phyloP scores from a whole-genome alignment of 2,113 vertebrate genomes.

The Perca schrenkii region DNA sequence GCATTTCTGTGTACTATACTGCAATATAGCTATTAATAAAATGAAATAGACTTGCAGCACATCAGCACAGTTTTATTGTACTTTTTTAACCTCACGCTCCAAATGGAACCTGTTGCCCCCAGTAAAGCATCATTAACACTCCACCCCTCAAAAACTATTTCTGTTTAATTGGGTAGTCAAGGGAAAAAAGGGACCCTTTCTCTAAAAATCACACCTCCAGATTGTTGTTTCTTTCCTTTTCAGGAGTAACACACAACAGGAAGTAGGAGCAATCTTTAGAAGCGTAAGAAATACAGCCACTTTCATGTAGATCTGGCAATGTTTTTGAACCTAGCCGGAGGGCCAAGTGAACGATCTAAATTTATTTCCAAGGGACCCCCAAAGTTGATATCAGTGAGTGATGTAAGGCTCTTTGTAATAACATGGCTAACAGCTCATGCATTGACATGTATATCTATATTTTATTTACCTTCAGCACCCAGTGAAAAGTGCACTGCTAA shows the following conservation, averaged over 20 bases:
- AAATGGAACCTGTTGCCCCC: conserved; percentile 64
- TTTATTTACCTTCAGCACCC: conserved; percentile 57
- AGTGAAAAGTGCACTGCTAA: conserved; percentile 38
- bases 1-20: conserved; percentile 45
- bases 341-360: conserved; percentile 72
- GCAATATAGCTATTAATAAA: conserved; percentile 62
- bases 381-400: conserved; percentile 64
- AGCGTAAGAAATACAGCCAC: conserved; percentile 50
- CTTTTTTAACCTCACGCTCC: conserved; percentile 38
- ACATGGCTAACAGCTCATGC: conserved; percentile 35
- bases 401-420: conserved; percentile 61
- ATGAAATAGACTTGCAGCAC: conserved; percentile 28
- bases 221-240: conserved; percentile 34
- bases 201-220: conserved; percentile 54
- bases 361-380: conserved; percentile 78
- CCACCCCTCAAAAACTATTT: conserved; percentile 58
- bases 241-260: conserved; percentile 30
- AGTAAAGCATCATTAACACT: conserved; percentile 59
- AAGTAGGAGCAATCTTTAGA: conserved; percentile 35
- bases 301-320: conserved; percentile 68
- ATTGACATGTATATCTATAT: conserved; percentile 13
- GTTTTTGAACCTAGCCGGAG: conserved; percentile 63
- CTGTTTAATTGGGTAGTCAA: conserved; percentile 64
- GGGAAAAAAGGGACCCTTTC: conserved; percentile 16
- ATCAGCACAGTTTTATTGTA: conserved; percentile 15